Base-by-base conservation (phyloP, 2,888 invertebrate species). In the Eilema sororculum region DNA sequence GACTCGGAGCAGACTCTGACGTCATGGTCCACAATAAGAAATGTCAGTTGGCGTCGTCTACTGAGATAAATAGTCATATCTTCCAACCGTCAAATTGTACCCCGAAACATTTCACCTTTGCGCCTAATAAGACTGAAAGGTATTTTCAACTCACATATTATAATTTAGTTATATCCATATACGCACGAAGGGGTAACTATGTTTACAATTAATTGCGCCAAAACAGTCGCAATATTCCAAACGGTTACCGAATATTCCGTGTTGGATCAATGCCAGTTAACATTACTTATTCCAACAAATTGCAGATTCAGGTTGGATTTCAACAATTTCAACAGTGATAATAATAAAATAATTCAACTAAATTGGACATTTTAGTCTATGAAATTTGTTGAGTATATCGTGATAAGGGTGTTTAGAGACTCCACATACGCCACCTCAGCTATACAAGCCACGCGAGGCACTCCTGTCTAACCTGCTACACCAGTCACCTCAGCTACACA, bases 221-320 rank as follows among this genome's bases (percentile, higher is more conserved):
- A 85, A 86, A 82, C 78, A 78, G 81, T 84, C 80, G 79, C 84
- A 80, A 85, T 84, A 86, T 86, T 83, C 81, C 79, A 76, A 80
- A 80, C 81, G 75, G 82, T 83, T 80, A 79, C 79, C 83, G 81
- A 80, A 85, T 85, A 83, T 76, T 78, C 77, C 69, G 73, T 68
- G 74, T 86, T 89, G 88, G 88, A 86, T 76, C 76, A 46, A 72
- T 65, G 88, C 88, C 88, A 89, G 86, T 83, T 81, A 77, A 80
- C 83, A 81, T 87, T 85, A 90, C 88, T 91, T 68, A 67, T 68
- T 57, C 68, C 57, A 62, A 63, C 57, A 68, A 67, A 67, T 63
- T 61, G 33, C 25, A 67, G 67, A 61, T 67, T 61, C 33, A 67
- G 67, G 52, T 52, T 9, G n/a, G 9, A 52, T 52, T 52, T n/a